Evolutionary conservation across 2,113 vertebrate species (phyloP), one percentile per base, ranked within the genome.

Genomic region (Tinamus guttatus): DNA sequence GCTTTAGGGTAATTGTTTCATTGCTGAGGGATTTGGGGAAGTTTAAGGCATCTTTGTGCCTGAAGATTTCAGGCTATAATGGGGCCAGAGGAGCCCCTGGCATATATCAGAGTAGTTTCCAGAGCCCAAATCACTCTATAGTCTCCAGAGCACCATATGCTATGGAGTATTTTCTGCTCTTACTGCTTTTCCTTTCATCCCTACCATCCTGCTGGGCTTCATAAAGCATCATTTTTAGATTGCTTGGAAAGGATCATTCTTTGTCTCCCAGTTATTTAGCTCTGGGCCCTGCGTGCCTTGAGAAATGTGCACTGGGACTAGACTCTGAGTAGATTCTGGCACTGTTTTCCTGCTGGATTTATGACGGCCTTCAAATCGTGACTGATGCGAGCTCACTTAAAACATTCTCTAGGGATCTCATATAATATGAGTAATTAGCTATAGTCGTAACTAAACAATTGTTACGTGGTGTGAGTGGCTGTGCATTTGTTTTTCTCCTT

Each of bases 1-100:
- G 81, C 87, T 91, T 94, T 63, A 92, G 82, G 80, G 82, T 79
- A 90, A 90, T 93, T 32, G 75, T 90, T 95, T 78, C 65, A 47
- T 71, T 93, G 87, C 76, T 65, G 60, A 52, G 73, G 65, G 82
- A 90, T 86, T 81, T 86, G 64, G 40, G 18, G 22, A 89, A 73
- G 74, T 85, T 89, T 87, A 87, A 91, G 70, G 63, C 70, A 85
- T 63, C 75, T 15, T 45, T 79, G 24, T 54, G 77, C 73, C 58
- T 87, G 24, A 84, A 81, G 88, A 90, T 93, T 93, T 86, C 58
- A 76, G 75, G 62, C 32, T 81, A 6, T 69, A 82, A 52, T 47
- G 65, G 65, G 34, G 71, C 62, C 67, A 94, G 85, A 92, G 88
- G 52, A 81, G 58, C 65, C 47, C 24, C 64, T 87, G 76, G 82